Evolutionary conservation across 2,113 vertebrate genomes (phyloP), one percentile per base, ranked within the genome.

Genomic region (Zeus faber): DNA sequence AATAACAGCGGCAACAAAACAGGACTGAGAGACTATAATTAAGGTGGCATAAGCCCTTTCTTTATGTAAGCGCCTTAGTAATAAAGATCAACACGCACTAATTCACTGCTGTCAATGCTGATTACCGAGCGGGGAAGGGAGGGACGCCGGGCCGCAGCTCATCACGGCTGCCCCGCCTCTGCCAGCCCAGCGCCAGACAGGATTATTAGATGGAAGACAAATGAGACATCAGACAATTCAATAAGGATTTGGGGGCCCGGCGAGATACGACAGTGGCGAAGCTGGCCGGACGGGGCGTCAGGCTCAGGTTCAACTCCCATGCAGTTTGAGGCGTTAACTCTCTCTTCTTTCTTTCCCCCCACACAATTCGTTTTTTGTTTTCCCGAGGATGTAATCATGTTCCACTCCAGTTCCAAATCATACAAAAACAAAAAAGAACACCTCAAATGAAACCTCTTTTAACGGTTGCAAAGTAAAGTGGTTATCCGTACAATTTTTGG

Each of bases 141-240:
- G 20, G 35, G 29, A 40, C 62, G n/a, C n/a, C n/a, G n/a, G n/a
- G n/a, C n/a, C n/a, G n/a, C n/a, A n/a, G n/a, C n/a, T n/a, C n/a
- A n/a, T n/a, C n/a, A n/a, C 45, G 48, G 2, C 58, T 65, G 45
- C 23, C 47, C 51, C 50, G 62, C 60, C 73, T 45, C 47, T 64
- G 46, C 59, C 56, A 33, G 39, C 59, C 40, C 62, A 68, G 65
- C 60, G 46, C 74, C 71, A 54, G 45, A 54, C 63, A 27, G 52
- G 64, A 62, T 82, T 83, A 83, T 80, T 79, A 74, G 66, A 82
- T 56, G 76, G 75, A 69, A 80, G 72, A 74, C 61, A 81, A 73
- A 80, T 31, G 68, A 79, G 65, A 78, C 22, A 64, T 67, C 54
- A 70, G 58, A 69, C 66, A 73, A 81, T 76, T 83, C 80, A 78